Conservation (phyloP, 2,113 vertebrate species). For the Pomatorhinus ruficollis region DNA sequence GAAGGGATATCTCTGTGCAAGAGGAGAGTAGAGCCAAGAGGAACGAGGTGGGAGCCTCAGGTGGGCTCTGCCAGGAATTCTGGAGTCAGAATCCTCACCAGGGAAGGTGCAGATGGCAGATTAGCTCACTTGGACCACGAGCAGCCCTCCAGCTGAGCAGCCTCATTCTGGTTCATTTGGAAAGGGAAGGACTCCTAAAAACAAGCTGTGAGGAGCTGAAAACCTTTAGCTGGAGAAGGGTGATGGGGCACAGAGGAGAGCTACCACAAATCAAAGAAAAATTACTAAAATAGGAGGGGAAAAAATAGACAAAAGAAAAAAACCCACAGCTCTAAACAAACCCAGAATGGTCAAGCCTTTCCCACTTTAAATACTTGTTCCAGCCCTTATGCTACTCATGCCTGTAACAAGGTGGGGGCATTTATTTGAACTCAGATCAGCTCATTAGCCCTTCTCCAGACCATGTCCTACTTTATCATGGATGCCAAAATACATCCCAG, state of each 20-base stretch:
- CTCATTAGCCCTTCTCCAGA: not conserved
- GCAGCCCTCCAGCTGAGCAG: not conserved
- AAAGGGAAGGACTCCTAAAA: not conserved
- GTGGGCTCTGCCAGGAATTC: not conserved
- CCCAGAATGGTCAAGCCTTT: not conserved
- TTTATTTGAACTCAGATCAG: not conserved
- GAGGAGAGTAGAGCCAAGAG: not conserved
- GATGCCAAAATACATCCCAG: not conserved
- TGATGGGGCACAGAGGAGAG: not conserved
- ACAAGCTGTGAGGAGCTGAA: not conserved
- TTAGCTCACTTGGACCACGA: not conserved
- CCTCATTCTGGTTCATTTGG: not conserved
- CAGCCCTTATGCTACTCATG: not conserved
- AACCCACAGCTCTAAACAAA: not conserved
- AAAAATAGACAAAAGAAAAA: not conserved
- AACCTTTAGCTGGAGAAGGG: not conserved
- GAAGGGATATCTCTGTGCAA: not conserved
- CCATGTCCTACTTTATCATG: not conserved
- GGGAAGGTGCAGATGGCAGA: not conserved
- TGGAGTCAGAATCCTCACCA: not conserved
- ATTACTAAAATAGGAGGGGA: not conserved
- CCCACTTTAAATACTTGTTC: not conserved
- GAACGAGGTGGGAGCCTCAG: rapidly evolving
- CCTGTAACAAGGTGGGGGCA: not conserved
- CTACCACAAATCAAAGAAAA: not conserved